These are phyloP conservation scores for Dicyrtomina minuta DNA, from an alignment of 2,888 invertebrate species.

Conservation along the genomic window DNA sequence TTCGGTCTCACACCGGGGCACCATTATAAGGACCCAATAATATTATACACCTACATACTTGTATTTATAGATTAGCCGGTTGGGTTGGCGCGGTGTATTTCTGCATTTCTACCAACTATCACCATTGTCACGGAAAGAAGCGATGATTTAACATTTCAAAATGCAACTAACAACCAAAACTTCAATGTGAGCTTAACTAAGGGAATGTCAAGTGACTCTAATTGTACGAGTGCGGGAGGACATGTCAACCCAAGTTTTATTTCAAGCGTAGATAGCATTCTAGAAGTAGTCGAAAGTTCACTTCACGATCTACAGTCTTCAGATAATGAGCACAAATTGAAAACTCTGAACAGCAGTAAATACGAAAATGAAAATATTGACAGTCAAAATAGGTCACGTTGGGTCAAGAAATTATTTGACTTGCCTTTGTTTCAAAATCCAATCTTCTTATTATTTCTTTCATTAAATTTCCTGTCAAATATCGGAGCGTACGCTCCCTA, in stretches of 20 bases:
- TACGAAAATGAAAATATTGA: no score
- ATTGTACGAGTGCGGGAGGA: not conserved
- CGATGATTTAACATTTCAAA: not conserved
- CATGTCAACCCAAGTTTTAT: not conserved
- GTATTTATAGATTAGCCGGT: slow-evolving; percentile 61
- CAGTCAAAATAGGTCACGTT: no score
- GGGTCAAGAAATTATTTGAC: no score
- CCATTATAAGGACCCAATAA: no score
- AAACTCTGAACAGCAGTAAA: no score
- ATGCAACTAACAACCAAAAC: not conserved
- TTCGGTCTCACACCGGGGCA: no score
- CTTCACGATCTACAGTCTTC: no score
- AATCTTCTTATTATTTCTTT: slow-evolving; percentile 60
- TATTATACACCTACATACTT: no score
- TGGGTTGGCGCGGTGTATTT: slow-evolving; percentile 86
- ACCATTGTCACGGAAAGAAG: no score
- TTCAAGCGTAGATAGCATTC: not conserved
- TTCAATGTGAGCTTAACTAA: no score
- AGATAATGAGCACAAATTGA: no score
- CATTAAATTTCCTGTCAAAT: slow-evolving; percentile 93
- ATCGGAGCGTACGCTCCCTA: slow-evolving; percentile 94
- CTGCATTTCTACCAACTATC: slow-evolving; percentile 60
- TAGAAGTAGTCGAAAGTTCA: not conserved
- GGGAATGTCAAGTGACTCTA: no score
- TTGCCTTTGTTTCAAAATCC: not conserved